Evolutionary conservation across 1,140 invertebrate species (phyloP).

Genomic region (Pseudomyrmex flavicornis): DNA sequence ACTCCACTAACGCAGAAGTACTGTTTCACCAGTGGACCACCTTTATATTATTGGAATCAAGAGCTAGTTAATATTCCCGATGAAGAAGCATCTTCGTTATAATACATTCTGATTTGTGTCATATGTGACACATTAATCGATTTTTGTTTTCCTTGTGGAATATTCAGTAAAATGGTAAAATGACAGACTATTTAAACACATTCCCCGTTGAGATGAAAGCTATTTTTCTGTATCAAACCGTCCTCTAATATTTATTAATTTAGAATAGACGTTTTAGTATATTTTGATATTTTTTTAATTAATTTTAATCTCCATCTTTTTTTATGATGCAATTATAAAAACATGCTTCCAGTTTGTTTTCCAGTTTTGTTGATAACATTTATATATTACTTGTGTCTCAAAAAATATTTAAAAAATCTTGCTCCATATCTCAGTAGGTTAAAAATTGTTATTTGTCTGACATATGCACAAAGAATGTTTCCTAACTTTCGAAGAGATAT

Average conservation of each 20-base stretch:
- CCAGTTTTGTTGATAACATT: too few species aligned
- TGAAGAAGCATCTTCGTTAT: slow-evolving; percentile 86
- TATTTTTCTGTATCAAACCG: background rate
- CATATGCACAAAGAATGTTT: background rate
- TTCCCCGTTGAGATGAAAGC: slow-evolving; percentile 8
- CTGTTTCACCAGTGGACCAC: slow-evolving; percentile 94
- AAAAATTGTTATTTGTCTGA: background rate
- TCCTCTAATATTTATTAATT: slow-evolving; percentile 16
- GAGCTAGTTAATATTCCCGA: slow-evolving; percentile 93
- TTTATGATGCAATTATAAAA: background rate
- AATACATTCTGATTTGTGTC: slow-evolving; percentile 31
- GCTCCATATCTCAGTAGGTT: background rate
- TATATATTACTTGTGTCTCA: too few species aligned
- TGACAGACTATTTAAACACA: slow-evolving; percentile 17
- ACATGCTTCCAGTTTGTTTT: too few species aligned
- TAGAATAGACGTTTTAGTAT: background rate
- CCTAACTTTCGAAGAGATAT: background rate
- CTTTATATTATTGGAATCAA: slow-evolving; percentile 91
- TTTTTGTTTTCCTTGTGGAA: slow-evolving; percentile 16
- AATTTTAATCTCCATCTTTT: background rate
- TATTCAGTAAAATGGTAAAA: slow-evolving; percentile 26
- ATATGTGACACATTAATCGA: background rate
- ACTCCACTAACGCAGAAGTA: slow-evolving; percentile 92
- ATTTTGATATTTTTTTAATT: background rate
- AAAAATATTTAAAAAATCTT: too few species aligned